Base-by-base conservation (phyloP, 2,113 vertebrate genomes). In the Esox niger region DNA sequence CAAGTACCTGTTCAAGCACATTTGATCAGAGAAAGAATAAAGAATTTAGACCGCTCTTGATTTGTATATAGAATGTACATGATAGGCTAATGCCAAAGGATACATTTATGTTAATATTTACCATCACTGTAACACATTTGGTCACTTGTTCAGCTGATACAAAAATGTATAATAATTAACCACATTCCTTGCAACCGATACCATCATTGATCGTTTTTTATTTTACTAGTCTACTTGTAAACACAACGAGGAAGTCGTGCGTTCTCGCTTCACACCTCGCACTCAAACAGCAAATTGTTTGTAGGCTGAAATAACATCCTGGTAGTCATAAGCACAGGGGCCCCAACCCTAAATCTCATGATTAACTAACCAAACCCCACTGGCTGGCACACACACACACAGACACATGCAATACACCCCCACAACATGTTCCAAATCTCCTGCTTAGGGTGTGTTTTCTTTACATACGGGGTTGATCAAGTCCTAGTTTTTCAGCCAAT, bases 361-460 rank as follows among this genome's bases (percentile, higher is more conserved):
- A 52, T 21, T 23, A 52, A 52, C 47, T n/a, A 52, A 52, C n/a
- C n/a, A 23, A 23, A 17, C n/a, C 3, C 55, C n/a, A n/a, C 55
- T 21, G 17, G 23, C 61, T 35, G 20, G 15, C 6, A 23, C 35
- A 15, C 26, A 29, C 15, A 20, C 38, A n/a, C 62, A 29, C 62
- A 29, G 35, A 62, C 60, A 73, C 74, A 55, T 70, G 64, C 68
- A 70, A 52, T 43, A 62, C 33, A 76, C 63, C 68, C 9, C 79
- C 17, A 75, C 70, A 75, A 69, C 30, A 62, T 43, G 59, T 46
- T 31, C 31, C 38, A 85, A 81, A 84, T 75, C 79, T 31, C 26
- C 20, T 23, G 70, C 10, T 86, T 78, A 74, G 20, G 56, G 31
- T 62, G 73, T 58, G 66, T 74, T 52, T 52, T 52, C 47, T 52